Base-by-base conservation (phyloP, 2,113 vertebrate genomes). In the Ammospiza nelsoni region DNA sequence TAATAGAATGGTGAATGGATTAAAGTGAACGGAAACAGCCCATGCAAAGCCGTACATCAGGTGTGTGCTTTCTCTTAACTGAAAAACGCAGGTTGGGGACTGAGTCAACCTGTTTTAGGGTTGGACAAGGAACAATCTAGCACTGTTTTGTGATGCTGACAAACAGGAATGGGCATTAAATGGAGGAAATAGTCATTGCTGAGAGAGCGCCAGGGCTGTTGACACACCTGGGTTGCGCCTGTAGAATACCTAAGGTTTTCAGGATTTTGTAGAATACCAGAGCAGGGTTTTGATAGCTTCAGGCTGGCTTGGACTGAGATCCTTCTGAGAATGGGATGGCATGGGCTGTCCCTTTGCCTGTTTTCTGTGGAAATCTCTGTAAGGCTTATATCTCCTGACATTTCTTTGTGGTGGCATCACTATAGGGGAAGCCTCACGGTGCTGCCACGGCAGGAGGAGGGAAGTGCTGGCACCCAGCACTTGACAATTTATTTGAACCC, bases 401-500 rank as follows among this genome's bases (percentile, higher is more conserved):
- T 62, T 78, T 87, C 54, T 49, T 37, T 1, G 1, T 15, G 28
- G 49, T 58, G 57, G 35, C 43, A 44, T 44, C 65, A 77, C 69
- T 52, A 1, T 0, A 12, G 75, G 85, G 91, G 94, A 65, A 69
- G 52, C 87, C 18, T 72, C 87, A 3, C 15, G 0, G 9, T 82
- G 76, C 58, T 35, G 31, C 84, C 2, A 6, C 5, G 2, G 52
- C 8, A 54, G 69, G 6, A 4, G 73, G 73, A 87, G 65, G 48
- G 74, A 54, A 46, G 33, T 28, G 65, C 72, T 57, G 84, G 76
- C 39, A 58, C 96, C 94, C 80, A 49, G 83, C 96, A 80, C 94
- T 96, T 93, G 94, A 78, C 82, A 76, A 95, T 97, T 97, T 96
- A 87, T 97, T 90, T 63, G 84, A 97, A 97, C 97, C 93, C 89